Evolutionary conservation across 2,113 vertebrate species (phyloP).

Genomic region (Salvelinus namaycush): DNA sequence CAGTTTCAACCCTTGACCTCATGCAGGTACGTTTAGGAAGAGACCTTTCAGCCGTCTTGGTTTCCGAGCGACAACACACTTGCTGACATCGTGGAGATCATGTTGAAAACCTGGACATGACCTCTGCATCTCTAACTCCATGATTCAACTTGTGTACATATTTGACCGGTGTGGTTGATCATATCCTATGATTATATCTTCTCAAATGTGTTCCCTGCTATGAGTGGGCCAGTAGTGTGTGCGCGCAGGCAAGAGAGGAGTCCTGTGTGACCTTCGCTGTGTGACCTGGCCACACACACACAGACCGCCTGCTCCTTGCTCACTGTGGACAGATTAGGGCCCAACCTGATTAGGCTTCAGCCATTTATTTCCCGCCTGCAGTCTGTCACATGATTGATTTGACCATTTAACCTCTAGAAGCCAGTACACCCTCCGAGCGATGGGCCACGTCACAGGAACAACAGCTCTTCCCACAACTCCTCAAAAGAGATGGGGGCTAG

Average conservation of each 20-base stretch:
- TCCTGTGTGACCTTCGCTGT: neutral
- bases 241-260: neutral
- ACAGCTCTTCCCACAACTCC: slow-evolving; percentile 59
- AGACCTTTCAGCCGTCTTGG: neutral
- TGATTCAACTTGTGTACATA: neutral
- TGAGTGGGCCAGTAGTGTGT: neutral
- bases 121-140: neutral
- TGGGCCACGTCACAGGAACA: slow-evolving; percentile 74
- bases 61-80: neutral
- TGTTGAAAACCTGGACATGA: neutral
- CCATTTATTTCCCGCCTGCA: slow-evolving; percentile 71
- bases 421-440: slow-evolving; percentile 55
- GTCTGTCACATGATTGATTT: slow-evolving; percentile 76
- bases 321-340: slow-evolving; percentile 62
- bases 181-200: neutral
- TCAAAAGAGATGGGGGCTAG: slow-evolving; percentile 35
- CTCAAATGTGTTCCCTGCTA: neutral
- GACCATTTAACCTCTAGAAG: slow-evolving; percentile 75
- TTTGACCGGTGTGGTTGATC: neutral
- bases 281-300: slow-evolving; percentile 23
- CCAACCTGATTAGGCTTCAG: slow-evolving; percentile 69
- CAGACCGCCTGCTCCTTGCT: slow-evolving; percentile 54
- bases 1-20: slow-evolving; percentile 91
- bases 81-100: neutral
- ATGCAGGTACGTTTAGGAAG: slow-evolving; percentile 81